These are phyloP conservation scores for Formicarius rufipectus DNA, from an alignment of 2,113 vertebrate species.

Conservation along the genomic window DNA sequence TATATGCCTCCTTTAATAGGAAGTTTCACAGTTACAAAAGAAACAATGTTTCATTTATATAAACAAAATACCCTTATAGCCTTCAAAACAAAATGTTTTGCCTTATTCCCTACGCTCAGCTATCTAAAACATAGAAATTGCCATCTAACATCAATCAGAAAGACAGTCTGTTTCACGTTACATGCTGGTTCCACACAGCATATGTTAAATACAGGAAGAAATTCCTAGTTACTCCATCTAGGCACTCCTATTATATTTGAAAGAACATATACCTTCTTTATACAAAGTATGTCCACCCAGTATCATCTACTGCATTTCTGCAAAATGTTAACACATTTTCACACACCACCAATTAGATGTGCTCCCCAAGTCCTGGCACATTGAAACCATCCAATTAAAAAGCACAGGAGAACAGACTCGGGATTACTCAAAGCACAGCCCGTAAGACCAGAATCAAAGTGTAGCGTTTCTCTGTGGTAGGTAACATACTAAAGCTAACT, in stretches of 20 bases:
- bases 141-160: neutral
- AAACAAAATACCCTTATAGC: constrained; percentile 43
- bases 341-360: neutral
- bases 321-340: neutral
- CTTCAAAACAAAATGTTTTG: neutral
- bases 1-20: constrained; percentile 63
- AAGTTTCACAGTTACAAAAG: constrained; percentile 69
- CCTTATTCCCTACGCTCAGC: neutral
- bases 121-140: neutral
- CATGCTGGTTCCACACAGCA: neutral
- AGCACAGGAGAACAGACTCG: neutral
- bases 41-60: constrained; percentile 48
- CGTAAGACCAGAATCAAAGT: neutral
- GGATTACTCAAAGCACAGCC: neutral
- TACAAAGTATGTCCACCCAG: neutral
- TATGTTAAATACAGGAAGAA: neutral
- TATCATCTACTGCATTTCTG: neutral
- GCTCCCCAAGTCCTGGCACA: neutral
- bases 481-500: accelerated
- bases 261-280: neutral
- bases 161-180: neutral
- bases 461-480: neutral
- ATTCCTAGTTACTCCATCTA: neutral
- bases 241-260: neutral
- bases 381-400: neutral